Conservation (phyloP, 37 sponge, comb jelly and placozoan genomes). For the Crambe crambe region DNA sequence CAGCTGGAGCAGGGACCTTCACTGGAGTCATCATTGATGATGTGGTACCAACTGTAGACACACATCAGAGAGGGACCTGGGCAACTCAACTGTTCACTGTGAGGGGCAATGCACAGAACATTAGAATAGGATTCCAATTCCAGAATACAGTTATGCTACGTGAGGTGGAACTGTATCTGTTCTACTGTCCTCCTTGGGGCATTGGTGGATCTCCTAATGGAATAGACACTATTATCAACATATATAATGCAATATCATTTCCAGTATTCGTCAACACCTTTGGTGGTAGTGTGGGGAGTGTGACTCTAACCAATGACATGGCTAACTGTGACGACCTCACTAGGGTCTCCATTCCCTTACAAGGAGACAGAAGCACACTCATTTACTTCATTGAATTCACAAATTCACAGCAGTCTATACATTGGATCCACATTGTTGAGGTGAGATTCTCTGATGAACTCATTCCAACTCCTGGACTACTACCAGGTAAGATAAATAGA, state of each 20-base stretch:
- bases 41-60: slow-evolving; percentile 3
- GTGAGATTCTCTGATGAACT: neutral
- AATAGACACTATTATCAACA: neutral
- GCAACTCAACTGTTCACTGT: slow-evolving; percentile 20
- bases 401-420: neutral
- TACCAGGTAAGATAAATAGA: too few species aligned
- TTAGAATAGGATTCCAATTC: neutral
- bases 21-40: slow-evolving; percentile 15
- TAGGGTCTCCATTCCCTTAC: neutral
- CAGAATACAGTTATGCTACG: neutral
- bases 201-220: too few species aligned
- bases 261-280: neutral
- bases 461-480: neutral
- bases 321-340: neutral
- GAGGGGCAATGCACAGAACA: neutral
- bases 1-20: neutral
- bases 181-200: slow-evolving; percentile 17
- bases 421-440: neutral
- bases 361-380: neutral
- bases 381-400: neutral
- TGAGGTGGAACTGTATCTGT: slow-evolving; percentile 4
- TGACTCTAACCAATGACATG: neutral
- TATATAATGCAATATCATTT: neutral
- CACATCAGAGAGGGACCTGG: neutral
- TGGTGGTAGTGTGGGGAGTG: neutral